Conservation (phyloP, 2,113 vertebrate genomes). For the Lampris incognitus region DNA sequence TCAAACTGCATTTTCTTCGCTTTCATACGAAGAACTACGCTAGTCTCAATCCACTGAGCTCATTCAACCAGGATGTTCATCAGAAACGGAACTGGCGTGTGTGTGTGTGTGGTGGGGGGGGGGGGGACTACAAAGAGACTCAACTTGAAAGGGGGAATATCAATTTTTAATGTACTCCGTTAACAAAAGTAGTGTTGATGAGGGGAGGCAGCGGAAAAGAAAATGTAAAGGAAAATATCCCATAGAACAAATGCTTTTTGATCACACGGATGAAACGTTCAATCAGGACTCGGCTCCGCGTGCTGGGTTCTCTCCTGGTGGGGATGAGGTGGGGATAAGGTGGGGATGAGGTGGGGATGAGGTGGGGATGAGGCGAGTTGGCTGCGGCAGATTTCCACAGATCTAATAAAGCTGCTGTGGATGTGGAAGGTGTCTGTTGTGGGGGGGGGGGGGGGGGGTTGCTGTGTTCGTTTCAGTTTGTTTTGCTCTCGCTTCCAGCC, state of each 20-base stretch:
- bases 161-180: constrained; percentile 57
- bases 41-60: constrained; percentile 58
- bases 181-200: constrained; percentile 44
- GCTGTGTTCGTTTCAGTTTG: constrained; percentile 7
- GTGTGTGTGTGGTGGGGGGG: constrained; percentile 7
- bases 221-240: constrained; percentile 30
- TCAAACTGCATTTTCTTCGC: constrained; percentile 69
- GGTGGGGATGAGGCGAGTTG: not conserved
- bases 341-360: not conserved
- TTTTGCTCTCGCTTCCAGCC: not conserved
- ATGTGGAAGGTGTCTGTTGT: not conserved
- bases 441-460: accelerated
- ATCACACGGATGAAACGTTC: constrained; percentile 15
- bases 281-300: constrained; percentile 6
- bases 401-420: constrained; percentile 12
- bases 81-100: constrained; percentile 33
- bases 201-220: constrained; percentile 24
- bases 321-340: not conserved
- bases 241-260: constrained; percentile 26
- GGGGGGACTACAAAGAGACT: constrained; percentile 45
- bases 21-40: constrained; percentile 72
- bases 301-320: not conserved
- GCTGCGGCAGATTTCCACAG: constrained; percentile 8
- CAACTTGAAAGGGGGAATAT: constrained; percentile 53
- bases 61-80: constrained; percentile 69